Evolutionary conservation across 1,140 invertebrate species (phyloP).

Genomic region (Lepidotrigona ventralis): DNA sequence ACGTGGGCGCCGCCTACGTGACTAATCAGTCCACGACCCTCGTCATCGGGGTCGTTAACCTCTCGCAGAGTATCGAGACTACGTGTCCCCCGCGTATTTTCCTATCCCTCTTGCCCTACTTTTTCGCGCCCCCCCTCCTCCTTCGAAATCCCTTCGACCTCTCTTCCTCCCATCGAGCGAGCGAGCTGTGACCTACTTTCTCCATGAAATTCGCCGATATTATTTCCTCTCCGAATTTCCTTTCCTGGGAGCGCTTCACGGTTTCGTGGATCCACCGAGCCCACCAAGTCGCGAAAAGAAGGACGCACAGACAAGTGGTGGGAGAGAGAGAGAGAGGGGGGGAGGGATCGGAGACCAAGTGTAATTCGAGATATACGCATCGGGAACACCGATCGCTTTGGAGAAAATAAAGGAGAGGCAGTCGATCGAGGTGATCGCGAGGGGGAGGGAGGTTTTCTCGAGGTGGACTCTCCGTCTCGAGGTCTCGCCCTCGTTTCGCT

Average conservation of each 20-base stretch:
- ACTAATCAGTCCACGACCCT: slow-evolving; percentile 63
- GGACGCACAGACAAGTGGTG: neutral
- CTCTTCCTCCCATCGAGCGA: neutral
- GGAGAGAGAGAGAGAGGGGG: too few relatives aligned
- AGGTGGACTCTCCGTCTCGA: slow-evolving; percentile 38
- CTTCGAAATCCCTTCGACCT: neutral
- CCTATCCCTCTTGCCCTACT: neutral
- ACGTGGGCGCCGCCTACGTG: slow-evolving; percentile 55
- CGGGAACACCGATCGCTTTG: slow-evolving; percentile 16
- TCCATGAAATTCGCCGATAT: neutral
- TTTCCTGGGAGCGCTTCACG: neutral
- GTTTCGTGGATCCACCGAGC: neutral
- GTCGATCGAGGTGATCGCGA: too few relatives aligned
- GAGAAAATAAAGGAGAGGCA: slow-evolving; percentile 3
- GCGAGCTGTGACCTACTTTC: neutral
- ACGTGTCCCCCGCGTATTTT: neutral
- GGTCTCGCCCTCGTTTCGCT: slow-evolving; percentile 63
- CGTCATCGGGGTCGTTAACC: slow-evolving; percentile 56
- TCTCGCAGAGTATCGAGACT: slow-evolving; percentile 17
- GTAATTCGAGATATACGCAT: slow-evolving; percentile 45
- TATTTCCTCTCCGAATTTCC: neutral
- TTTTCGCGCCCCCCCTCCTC: neutral
- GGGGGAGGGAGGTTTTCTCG: slow-evolving; percentile 40
- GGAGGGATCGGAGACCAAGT: slow-evolving; percentile 29
- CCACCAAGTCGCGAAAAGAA: neutral